Percentiles rank a stretch among this genome's conserved stretches.
Conservation (phyloP, 2,113 vertebrate species). For the Gobiocypris rarus region DNA sequence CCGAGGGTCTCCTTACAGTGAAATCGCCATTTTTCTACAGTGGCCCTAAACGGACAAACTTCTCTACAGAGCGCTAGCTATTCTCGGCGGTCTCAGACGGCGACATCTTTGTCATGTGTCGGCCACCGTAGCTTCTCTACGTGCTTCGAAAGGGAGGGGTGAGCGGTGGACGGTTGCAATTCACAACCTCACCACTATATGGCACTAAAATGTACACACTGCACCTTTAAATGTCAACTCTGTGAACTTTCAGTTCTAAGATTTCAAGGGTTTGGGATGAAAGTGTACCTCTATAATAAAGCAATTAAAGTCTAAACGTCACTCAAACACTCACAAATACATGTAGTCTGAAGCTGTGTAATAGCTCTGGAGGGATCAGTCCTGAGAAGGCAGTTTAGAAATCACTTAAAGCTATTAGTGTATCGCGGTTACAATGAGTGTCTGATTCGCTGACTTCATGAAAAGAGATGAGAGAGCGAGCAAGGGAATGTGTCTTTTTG, state of each 20-base stretch:
- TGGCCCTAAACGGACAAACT: too few relatives aligned
- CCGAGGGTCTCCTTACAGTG: too few relatives aligned
- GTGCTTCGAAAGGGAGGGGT: too few relatives aligned
- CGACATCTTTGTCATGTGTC: too few relatives aligned
- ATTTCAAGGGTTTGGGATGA: not conserved
- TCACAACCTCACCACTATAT: too few relatives aligned
- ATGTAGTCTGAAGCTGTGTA: not conserved
- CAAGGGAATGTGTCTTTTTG: slow-evolving; percentile 25
- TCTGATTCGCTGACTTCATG: slow-evolving; percentile 19
- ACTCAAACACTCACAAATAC: not conserved
- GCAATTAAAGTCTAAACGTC: not conserved
- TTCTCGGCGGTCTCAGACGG: too few relatives aligned
- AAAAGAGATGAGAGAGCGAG: slow-evolving; percentile 24
- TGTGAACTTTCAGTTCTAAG: not conserved
- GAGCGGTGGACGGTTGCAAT: too few relatives aligned
- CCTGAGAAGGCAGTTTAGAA: not conserved
- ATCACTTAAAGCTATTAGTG: slow-evolving; percentile 26
- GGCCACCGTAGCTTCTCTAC: too few relatives aligned
- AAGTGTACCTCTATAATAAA: not conserved
- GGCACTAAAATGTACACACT: too few relatives aligned
- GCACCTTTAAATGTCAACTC: too few relatives aligned
- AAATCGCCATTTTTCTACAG: too few relatives aligned
- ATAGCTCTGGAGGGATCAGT: not conserved
- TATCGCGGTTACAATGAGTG: not conserved
- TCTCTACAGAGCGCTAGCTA: too few relatives aligned